Evolutionary conservation across 2,113 vertebrate genomes (phyloP).

Genomic region (Ornithorhynchus anatinus): DNA sequence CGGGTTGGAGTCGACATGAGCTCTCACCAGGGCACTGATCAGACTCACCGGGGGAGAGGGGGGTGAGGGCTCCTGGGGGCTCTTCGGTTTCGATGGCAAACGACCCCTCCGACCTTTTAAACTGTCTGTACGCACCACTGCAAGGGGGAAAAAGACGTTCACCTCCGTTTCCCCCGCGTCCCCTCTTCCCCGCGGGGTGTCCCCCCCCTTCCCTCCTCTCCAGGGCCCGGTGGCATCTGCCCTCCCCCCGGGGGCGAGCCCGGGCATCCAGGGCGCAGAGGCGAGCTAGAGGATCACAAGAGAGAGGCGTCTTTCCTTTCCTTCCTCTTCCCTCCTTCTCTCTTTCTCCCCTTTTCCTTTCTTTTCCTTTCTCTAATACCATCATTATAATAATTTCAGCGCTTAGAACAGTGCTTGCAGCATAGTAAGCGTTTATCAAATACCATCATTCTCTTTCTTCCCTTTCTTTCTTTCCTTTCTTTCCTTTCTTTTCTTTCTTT

Average conservation of each 20-base stretch:
- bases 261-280: background rate
- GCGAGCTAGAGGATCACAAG: no score
- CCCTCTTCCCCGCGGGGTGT: background rate
- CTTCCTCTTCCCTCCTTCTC: no score
- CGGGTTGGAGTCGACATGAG: conserved; percentile 98
- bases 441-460: no score
- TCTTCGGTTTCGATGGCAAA: conserved; percentile 97
- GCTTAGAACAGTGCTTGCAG: no score
- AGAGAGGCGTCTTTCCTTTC: no score
- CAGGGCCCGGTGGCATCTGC: background rate
- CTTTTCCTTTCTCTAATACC: no score
- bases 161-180: background rate
- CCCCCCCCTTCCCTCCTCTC: background rate
- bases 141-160: conserved; percentile 33
- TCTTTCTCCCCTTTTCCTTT: no score
- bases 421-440: no score
- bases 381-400: no score
- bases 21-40: conserved; percentile 95
- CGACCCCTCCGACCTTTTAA: conserved; percentile 96
- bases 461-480: no score
- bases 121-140: conserved; percentile 97
- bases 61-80: conserved; percentile 94
- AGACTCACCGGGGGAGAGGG: conserved; percentile 97
- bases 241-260: background rate
- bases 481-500: no score